Evolutionary conservation across 2,888 invertebrate genomes (phyloP), one percentile per base, ranked within the genome.

Genomic region (Marasmarcha lunaedactyla): DNA sequence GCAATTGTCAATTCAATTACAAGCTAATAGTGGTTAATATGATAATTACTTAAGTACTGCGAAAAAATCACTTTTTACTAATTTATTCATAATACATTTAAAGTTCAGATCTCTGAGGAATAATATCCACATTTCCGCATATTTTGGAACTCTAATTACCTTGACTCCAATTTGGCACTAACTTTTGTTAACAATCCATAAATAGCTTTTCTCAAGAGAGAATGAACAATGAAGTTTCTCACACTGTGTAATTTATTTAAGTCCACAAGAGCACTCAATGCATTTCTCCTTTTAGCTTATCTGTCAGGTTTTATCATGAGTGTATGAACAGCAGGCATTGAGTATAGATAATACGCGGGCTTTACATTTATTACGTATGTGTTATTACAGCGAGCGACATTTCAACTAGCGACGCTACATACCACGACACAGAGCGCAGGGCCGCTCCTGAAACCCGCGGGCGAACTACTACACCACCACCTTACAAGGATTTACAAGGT

Each of bases 401-500:
- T 20, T 62, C 73, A 20, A 64, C 62, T 37, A 66, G 61, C 49
- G 67, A 71, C 53, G 57, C 54, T 51, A 57, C 47, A 49, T 61
- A 56, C 43, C 44, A 62, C 42, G 43, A 48, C 44, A 51, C 55
- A 37, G 78, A 73, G 40, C 66, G 68, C 46, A 70, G 59, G 50
- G 62, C 55, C 49, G 50, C 55, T 38, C 44, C 62, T 35, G 71
- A 70, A 39, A 58, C 65, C 43, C 20, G 20, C 7, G 65, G 57
- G 44, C 60, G 68, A 44, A 59, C 60, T 46, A 54, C 53, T 38
- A 68, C 69, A 44, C 74, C 78, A 37, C 71, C 73, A 40, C 66
- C 66, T 36, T 70, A 54, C 46, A 71, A 59, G 47, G 77, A 78
- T 59, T 55, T 68, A 45, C 70, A 76, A 71, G 81, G 79, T 76